Evolutionary conservation across 2,113 vertebrate genomes (phyloP).

Genomic region (Cervus canadensis): DNA sequence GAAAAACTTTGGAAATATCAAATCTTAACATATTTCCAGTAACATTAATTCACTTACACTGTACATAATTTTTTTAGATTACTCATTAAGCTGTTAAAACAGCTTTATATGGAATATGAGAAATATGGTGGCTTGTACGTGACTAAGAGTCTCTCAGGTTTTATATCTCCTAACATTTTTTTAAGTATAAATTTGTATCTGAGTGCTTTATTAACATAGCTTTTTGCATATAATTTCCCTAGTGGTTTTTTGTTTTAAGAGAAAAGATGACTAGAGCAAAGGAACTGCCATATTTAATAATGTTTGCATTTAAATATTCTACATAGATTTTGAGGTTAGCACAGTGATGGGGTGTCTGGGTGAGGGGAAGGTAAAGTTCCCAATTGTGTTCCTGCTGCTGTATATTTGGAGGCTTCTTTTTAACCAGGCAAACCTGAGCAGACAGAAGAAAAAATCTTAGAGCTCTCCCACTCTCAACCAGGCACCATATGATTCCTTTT

Average conservation of each 20-base stretch:
- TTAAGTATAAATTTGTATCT: constrained; percentile 18
- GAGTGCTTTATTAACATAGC: constrained; percentile 39
- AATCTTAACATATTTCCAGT: constrained; percentile 52
- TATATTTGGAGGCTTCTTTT: neutral
- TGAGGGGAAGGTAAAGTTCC: neutral
- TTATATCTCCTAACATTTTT: constrained; percentile 10
- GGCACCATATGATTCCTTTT: neutral
- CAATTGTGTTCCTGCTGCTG: too few relatives aligned
- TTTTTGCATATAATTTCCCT: constrained; percentile 49
- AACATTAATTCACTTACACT: constrained; percentile 38
- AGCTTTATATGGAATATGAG: constrained; percentile 26
- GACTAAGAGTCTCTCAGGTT: constrained; percentile 11
- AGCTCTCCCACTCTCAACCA: neutral
- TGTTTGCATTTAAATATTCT: constrained; percentile 11
- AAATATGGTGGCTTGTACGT: neutral
- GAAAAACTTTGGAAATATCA: constrained; percentile 54
- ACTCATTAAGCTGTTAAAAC: constrained; percentile 45
- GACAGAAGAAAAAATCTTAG: neutral
- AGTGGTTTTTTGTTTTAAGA: constrained; percentile 2
- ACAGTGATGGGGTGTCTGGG: neutral
- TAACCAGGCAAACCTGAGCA: too few relatives aligned
- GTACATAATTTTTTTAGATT: constrained; percentile 34
- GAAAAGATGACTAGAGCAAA: neutral
- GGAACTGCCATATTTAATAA: neutral
- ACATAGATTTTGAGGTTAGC: neutral